Base-by-base conservation (phyloP, 2,113 vertebrate genomes). In the Hemichromis elongatus region DNA sequence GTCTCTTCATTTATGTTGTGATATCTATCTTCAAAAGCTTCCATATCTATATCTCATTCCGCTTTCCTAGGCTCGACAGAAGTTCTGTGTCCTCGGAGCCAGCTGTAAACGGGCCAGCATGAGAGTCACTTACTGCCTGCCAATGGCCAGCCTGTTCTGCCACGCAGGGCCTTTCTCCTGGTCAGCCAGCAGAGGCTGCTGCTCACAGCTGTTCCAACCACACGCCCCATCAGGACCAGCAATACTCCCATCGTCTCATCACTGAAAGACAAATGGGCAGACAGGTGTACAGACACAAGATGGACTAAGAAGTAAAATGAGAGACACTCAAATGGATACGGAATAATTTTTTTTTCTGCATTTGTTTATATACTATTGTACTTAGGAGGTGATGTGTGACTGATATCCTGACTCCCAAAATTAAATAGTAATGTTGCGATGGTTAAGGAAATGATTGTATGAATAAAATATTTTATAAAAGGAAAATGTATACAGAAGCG, bases 331-430 rank as follows among this genome's bases (percentile, higher is more conserved):
- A 96, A 97, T 94, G 96, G 96, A 97, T 95, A 96, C 95, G 96
- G 96, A 97, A 96, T 96, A 95, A 86, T 96, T 96, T 96, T 96
- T 30, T 70, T 96, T 96, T 96, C 96, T 97, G 96, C 96, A 97
- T 98, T 98, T 97, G 97, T 99, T 99, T 98, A 97, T 98, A 98
- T 98, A 97, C 97, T 97, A 96, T 97, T 97, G 97, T 98, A 98
- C 97, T 97, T 96, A 97, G 79, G 95, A 97, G 98, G 94, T 96
- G 95, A 97, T 87, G 97, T 96, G 94, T 61, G n/a, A 91, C 91
- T 96, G 97, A 97, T 96, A 97, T 95, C 97, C 95, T 97, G 97
- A 97, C 96, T 90, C 97, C 97, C 96, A 85, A 95, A 97, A 96
- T 95, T 96, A 97, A 90, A 97, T 96, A 97, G 97, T 97, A 97